Base-by-base conservation (phyloP, 2,797 vertebrate species). In the Myoxocephalus aenaeus region DNA sequence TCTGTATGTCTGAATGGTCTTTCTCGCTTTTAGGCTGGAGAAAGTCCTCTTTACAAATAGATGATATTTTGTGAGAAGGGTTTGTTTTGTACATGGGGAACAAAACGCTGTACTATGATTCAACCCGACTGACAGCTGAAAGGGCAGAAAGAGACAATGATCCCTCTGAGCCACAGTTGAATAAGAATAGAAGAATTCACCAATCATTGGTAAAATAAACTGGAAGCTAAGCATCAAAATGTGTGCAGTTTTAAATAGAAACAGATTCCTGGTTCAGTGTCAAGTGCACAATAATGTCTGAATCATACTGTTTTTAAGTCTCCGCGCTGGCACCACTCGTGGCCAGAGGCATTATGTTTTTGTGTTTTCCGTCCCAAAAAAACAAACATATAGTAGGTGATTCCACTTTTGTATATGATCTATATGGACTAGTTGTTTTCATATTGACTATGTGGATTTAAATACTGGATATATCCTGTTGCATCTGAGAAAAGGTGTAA, bases 111-210 rank as follows among this genome's bases (percentile, higher is more conserved):
- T 0, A 42, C 8, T 42, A 2, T 18, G 40, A 25, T 44, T 64
- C 62, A 64, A 46, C 40, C 40, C 29, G 62, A 44, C 17, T 29
- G 25, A 46, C 42, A 46, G 27, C 17, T 64, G 42, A 64, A 64
- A 46, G 62, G 62, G 42, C 62, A 29, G 5, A 48, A 64, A 64
- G 62, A 64, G 22, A 44, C 40, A 64, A 63, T 27, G 12, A 44
- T 29, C 25, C 40, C 15, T 64, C 62, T 64, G 42, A 64, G 25
- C 62, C 44, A 46, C 62, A 64, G 32, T n/a, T 22, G 18, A 61
- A 38, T 13, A 8, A 61, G 18, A 61, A 61, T 13, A n/a, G 42
- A 64, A 46, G 8, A 10, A 44, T 27, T 44, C 38, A 63, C 2
- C 38, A 44, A 15, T 64, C 40, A 29, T 27, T 17, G 40, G 40